Evolutionary conservation across 2,888 invertebrate species (phyloP).

Genomic region (Acanthoscelides obtectus): DNA sequence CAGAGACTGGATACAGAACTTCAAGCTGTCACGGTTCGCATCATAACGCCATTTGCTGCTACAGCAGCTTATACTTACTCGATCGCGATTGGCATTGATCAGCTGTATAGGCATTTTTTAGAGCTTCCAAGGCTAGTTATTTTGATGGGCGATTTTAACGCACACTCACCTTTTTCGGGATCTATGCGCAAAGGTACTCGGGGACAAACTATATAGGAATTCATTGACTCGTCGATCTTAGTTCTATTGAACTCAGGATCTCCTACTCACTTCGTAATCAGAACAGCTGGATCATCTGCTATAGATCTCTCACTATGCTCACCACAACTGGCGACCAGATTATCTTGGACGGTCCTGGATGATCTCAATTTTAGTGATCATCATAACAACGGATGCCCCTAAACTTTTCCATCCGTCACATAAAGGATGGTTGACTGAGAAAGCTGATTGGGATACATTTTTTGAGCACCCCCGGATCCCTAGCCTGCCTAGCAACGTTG

Average conservation of each 20-base stretch:
- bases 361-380: background rate
- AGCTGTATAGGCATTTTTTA: background rate
- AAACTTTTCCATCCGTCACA: background rate
- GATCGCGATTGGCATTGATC: too few relatives aligned
- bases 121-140: too few relatives aligned
- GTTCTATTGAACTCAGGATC: background rate
- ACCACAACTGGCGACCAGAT: background rate
- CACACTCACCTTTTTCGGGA: background rate
- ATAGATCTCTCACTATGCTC: background rate
- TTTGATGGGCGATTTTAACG: background rate
- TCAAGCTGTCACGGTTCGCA: background rate
- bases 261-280: background rate
- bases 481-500: too few relatives aligned
- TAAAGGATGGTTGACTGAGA: background rate
- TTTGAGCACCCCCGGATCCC: too few relatives aligned
- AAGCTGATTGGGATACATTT: background rate
- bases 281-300: background rate
- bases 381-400: background rate
- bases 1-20: background rate
- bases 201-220: background rate
- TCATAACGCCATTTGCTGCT: too few relatives aligned
- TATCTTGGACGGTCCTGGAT: background rate
- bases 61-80: too few relatives aligned
- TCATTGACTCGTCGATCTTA: background rate
- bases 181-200: background rate